These are phyloP conservation scores for Anableps anableps DNA, from an alignment of 2,797 vertebrate genomes.

Conservation along the genomic window DNA sequence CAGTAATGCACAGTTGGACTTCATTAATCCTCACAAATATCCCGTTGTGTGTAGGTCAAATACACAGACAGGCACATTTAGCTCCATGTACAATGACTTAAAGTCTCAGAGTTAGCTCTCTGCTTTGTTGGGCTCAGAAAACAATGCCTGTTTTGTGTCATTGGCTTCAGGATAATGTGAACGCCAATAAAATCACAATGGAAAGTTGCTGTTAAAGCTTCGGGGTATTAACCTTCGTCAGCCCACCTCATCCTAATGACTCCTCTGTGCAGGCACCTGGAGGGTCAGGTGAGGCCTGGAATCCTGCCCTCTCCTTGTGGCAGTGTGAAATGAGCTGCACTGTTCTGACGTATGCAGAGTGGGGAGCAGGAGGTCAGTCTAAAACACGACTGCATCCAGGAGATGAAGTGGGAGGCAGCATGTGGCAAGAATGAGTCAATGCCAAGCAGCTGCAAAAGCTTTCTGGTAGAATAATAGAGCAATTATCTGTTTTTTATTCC, in stretches of 20 bases:
- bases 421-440: constrained; percentile 26
- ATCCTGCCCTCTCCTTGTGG: constrained; percentile 14
- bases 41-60: constrained; percentile 43
- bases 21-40: constrained; percentile 58
- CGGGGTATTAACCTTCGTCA: constrained; percentile 16
- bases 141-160: constrained; percentile 59
- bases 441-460: constrained; percentile 70
- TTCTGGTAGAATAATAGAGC: constrained; percentile 52
- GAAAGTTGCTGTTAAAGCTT: constrained; percentile 35
- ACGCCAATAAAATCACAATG: constrained; percentile 39
- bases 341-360: not conserved
- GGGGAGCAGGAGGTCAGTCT: not conserved
- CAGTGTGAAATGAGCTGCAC: not conserved
- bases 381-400: constrained; percentile 9
- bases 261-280: constrained; percentile 44
- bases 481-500: constrained; percentile 40
- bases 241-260: constrained; percentile 20
- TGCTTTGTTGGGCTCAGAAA: constrained; percentile 35
- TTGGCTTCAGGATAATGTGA: constrained; percentile 5
- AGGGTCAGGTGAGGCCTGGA: constrained; percentile 51
- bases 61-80: constrained; percentile 29
- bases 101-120: constrained; percentile 35
- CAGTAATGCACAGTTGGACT: constrained; percentile 59
- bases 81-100: constrained; percentile 23
- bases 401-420: constrained; percentile 19